Evolutionary conservation across 2,113 vertebrate species (phyloP), one percentile per base, ranked within the genome.

Genomic region (Rhegmatorhina hoffmannsi): DNA sequence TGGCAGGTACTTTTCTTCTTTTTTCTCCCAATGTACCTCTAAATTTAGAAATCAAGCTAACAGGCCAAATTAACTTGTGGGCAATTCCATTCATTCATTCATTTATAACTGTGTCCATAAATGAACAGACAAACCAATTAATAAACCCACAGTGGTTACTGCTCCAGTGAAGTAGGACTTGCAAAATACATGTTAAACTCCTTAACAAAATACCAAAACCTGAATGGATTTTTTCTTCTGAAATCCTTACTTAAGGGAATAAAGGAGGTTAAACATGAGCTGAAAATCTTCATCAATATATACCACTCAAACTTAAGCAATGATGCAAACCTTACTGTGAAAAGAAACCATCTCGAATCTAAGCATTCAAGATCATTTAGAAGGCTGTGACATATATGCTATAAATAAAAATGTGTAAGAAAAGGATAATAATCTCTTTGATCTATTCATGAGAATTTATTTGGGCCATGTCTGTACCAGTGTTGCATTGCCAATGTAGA

Each of bases 231-330:
- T 58, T 68, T 83, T 68, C 10, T 43, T 15, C 21, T 24, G 13
- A 59, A 67, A 56, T 60, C 29, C 64, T 89, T 81, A 34, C 44
- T 58, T 74, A 62, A 13, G 11, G 62, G 40, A 53, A 20, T 83
- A 91, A 87, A 40, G 2, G 3, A 85, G 47, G 20, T 72, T 70
- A 70, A 78, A 80, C 47, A 64, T 38, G 50, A 95, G n/a, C 67
- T 79, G 36, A 81, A 96, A 90, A 91, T 84, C 56, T 90, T 64
- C 31, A 14, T 49, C 84, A 62, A 33, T 94, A 88, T 96, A 90
- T 90, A 60, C 60, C 70, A 67, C 40, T 50, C 85, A 84, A 88
- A 75, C 56, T 88, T 50, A 92, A 66, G 40, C 5, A 13, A 13
- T 33, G 34, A 33, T 63, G 34, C 28, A 93, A 56, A 93, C 53